A percentile compares a stretch with the other conserved stretches of the same genome.
phyloP scores from a whole-genome alignment of 23 tunicate species.

The Corella eumyota region DNA sequence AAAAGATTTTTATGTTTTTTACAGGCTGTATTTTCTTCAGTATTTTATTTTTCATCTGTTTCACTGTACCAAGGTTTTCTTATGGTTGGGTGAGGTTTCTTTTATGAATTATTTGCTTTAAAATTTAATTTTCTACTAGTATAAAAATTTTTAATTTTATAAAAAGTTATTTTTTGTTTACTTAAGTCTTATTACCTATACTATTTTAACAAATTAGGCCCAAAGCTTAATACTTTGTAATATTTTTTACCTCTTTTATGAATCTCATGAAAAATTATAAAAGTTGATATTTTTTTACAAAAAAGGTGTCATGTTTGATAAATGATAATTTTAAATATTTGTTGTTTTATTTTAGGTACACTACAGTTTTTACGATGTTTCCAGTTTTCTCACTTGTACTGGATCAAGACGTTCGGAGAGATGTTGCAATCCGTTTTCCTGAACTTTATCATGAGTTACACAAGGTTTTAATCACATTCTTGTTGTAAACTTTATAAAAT shows the following conservation, averaged over 20 bases:
- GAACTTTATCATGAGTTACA: slow-evolving; percentile 73
- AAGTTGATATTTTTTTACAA: neutral
- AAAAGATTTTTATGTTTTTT: no score
- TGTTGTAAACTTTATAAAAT: neutral
- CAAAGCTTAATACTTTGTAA: no score
- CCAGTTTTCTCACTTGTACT: slow-evolving; percentile 93
- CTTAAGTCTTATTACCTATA: no score
- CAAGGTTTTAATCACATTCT: slow-evolving; percentile 19
- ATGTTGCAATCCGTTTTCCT: slow-evolving; percentile 62
- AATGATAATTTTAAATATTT: neutral
- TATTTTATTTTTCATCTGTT: slow-evolving; percentile 88
- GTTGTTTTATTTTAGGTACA: slow-evolving; percentile 29
- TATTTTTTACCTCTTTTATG: neutral
- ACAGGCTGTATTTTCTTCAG: slow-evolving; percentile 95
- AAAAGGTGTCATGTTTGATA: neutral
- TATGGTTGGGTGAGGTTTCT: slow-evolving; percentile 81
- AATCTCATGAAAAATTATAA: neutral
- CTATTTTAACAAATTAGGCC: no score
- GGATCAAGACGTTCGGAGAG: slow-evolving; percentile 71
- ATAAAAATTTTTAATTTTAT: no score
- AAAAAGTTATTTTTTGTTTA: no score
- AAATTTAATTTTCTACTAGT: neutral
- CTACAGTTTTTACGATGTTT: slow-evolving; percentile 91
- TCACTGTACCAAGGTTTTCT: slow-evolving; percentile 79
- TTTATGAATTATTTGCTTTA: neutral